Evolutionary conservation across 1,140 invertebrate genomes (phyloP).

Genomic region (Antheraea mylitta): DNA sequence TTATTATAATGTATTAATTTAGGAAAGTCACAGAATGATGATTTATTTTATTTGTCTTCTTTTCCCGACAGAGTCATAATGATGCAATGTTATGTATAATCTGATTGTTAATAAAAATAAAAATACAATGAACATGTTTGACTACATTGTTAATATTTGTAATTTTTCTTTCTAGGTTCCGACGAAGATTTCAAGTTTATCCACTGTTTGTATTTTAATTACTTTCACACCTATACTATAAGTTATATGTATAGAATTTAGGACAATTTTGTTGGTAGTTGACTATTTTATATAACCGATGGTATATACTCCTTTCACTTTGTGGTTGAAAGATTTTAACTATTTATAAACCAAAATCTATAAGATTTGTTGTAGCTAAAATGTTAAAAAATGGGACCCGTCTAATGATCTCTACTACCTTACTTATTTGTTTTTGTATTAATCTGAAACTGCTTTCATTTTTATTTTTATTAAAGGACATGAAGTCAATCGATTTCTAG

Average conservation of each 20-base stretch:
- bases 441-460: too few species aligned
- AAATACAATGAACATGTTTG: not conserved
- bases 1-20: too few species aligned
- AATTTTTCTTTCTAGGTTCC: constrained; percentile 39
- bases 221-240: not conserved
- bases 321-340: too few species aligned
- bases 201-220: not conserved
- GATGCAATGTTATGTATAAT: constrained; percentile 17
- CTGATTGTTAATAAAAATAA: constrained; percentile 3
- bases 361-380: too few species aligned
- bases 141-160: not conserved
- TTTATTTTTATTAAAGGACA: too few species aligned
- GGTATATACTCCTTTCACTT: too few species aligned
- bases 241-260: not conserved
- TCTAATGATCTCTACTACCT: too few species aligned
- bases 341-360: too few species aligned
- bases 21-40: constrained; percentile 20
- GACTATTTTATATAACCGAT: not conserved
- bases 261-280: not conserved
- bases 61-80: constrained; percentile 34
- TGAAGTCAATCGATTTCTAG: too few species aligned
- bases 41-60: constrained; percentile 28
- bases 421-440: too few species aligned
- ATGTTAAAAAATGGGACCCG: too few species aligned
- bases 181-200: constrained; percentile 10